Percentiles rank a stretch among this genome's conserved stretches.
Conservation (phyloP, 2,113 vertebrate species). For the Muscicapa adusta region DNA sequence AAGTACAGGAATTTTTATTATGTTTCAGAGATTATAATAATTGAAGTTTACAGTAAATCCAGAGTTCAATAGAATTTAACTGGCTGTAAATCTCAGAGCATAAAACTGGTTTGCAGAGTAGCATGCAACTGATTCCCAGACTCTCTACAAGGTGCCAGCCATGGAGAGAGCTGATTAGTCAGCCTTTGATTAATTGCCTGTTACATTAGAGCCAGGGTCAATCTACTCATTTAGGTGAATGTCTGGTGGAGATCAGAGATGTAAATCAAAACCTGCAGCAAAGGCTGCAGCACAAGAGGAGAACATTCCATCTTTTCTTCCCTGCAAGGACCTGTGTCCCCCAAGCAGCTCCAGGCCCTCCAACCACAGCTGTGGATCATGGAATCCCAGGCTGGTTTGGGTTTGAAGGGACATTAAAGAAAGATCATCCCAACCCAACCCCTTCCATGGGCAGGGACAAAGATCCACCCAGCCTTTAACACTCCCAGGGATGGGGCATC, state of each 20-base stretch:
- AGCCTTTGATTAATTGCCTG: constrained; percentile 48
- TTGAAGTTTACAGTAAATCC: constrained; percentile 24
- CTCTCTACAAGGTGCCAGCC: constrained; percentile 27
- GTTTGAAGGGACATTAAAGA: neutral
- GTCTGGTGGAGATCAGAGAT: constrained; percentile 33
- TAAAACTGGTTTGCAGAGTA: neutral
- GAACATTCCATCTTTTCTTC: neutral
- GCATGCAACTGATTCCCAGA: neutral
- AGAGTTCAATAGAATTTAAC: constrained; percentile 9
- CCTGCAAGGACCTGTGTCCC: neutral
- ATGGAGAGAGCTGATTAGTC: constrained; percentile 4
- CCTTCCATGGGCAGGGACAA: neutral
- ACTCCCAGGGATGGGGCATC: neutral
- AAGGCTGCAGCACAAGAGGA: neutral
- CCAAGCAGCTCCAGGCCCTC: neutral
- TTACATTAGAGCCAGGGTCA: constrained; percentile 47
- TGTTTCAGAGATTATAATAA: neutral
- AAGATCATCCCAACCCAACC: neutral
- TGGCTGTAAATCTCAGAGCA: neutral
- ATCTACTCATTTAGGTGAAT: constrained; percentile 47
- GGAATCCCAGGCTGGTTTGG: neutral
- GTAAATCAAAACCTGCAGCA: constrained; percentile 32
- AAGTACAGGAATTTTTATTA: neutral
- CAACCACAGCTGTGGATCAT: neutral
- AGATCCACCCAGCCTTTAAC: neutral